Evolutionary conservation across 2,888 invertebrate genomes (phyloP).

Genomic region (Athalia circularis): DNA sequence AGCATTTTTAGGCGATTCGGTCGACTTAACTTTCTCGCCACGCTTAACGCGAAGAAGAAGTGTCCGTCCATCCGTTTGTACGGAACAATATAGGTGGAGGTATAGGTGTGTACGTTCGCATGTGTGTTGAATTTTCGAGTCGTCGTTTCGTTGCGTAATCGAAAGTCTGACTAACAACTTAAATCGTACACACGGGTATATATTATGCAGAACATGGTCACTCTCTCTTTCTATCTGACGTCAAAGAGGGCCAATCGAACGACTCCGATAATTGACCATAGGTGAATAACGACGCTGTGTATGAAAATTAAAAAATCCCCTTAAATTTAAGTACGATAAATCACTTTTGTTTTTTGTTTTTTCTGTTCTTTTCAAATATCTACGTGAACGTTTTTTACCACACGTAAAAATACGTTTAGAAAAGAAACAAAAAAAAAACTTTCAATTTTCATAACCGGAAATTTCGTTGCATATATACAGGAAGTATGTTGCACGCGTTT

Average conservation of each 20-base stretch:
- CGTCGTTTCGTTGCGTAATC: too few relatives aligned
- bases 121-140: too few relatives aligned
- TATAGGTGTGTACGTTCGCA: not conserved
- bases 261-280: too few relatives aligned
- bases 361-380: too few relatives aligned
- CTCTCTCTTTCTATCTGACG: constrained; percentile 74
- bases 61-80: not conserved
- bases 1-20: constrained; percentile 68
- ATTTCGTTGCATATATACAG: constrained; percentile 65
- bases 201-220: constrained; percentile 30
- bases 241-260: constrained; percentile 55
- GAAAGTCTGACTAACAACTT: not conserved
- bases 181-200: not conserved
- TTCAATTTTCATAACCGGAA: constrained; percentile 66
- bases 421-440: too few relatives aligned
- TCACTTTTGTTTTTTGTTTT: too few relatives aligned
- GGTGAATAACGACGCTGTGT: too few relatives aligned
- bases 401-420: too few relatives aligned
- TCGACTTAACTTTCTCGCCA: constrained; percentile 64
- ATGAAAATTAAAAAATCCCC: too few relatives aligned
- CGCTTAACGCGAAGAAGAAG: constrained; percentile 8
- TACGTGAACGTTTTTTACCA: too few relatives aligned
- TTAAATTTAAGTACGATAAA: too few relatives aligned
- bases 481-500: constrained; percentile 58
- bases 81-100: not conserved